Conservation (phyloP, 2,113 vertebrate genomes). For the Peromyscus californicus region DNA sequence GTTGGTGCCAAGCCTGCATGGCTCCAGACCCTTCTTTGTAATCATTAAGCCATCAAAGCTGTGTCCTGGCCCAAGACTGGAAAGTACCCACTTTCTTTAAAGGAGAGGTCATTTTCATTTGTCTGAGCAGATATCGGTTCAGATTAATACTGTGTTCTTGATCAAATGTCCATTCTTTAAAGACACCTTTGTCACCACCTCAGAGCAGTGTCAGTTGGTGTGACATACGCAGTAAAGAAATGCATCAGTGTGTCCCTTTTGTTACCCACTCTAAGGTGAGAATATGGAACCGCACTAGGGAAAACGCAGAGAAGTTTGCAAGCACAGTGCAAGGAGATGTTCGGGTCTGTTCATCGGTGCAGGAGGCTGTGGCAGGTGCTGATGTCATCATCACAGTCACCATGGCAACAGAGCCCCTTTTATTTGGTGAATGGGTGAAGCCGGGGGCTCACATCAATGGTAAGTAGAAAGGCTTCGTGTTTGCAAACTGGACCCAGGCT, state of each 20-base stretch:
- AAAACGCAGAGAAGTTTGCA: conserved; percentile 89
- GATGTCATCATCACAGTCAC: conserved; percentile 97
- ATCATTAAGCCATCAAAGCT: not conserved
- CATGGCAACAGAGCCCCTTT: conserved; percentile 91
- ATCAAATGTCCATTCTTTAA: not conserved
- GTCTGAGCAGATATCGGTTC: not conserved
- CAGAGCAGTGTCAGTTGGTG: not conserved
- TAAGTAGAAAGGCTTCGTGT: conserved; percentile 78
- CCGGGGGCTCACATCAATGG: conserved; percentile 96
- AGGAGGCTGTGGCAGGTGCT: conserved; percentile 93
- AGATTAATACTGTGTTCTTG: not conserved
- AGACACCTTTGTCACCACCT: not conserved
- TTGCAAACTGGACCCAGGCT: not conserved
- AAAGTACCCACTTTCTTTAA: not conserved
- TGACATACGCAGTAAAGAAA: not conserved
- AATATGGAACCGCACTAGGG: conserved; percentile 92
- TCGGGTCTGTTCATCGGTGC: conserved; percentile 88
- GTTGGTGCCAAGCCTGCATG: not conserved
- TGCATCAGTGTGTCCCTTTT: not conserved
- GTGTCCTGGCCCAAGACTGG: not conserved
- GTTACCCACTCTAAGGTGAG: conserved; percentile 88
- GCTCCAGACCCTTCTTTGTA: not conserved
- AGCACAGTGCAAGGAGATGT: conserved; percentile 85
- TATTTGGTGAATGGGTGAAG: conserved; percentile 96
- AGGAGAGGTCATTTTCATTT: not conserved